phyloP scores from a whole-genome alignment of 2,113 vertebrate species.

The Pedetes capensis region DNA sequence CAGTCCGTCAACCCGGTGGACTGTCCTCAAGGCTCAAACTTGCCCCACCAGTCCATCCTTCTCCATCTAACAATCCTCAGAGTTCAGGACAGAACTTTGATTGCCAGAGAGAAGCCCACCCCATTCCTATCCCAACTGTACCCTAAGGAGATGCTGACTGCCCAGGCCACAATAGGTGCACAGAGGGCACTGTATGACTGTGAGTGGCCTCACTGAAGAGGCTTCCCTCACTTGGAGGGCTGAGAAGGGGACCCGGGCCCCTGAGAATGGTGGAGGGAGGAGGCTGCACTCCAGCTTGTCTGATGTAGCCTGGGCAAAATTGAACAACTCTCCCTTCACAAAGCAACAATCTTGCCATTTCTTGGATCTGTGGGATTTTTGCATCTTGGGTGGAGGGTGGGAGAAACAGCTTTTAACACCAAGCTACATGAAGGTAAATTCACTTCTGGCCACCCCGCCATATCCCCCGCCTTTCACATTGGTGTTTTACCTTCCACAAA shows the following conservation, averaged over 20 bases:
- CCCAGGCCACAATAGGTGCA: neutral
- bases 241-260: neutral
- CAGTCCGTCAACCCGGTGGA: neutral
- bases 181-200: neutral
- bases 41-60: neutral
- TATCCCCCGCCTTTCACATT: conserved; percentile 61
- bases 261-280: neutral
- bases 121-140: neutral
- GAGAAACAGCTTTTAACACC: conserved; percentile 36
- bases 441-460: conserved; percentile 35
- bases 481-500: conserved; percentile 78
- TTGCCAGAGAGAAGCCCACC: neutral
- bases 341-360: conserved; percentile 16
- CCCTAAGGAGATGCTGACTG: neutral
- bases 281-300: neutral
- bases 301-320: neutral
- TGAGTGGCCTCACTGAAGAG: neutral
- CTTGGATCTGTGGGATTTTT: conserved; percentile 40
- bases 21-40: neutral
- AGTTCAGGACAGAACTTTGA: neutral
- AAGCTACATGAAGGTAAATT: conserved; percentile 33
- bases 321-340: conserved; percentile 41
- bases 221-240: neutral
- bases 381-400: neutral
- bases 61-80: neutral